Percentiles rank a stretch among this genome's conserved stretches.
Conservation (phyloP, 92 coral and sea anemone species). For the Epizoanthus stellaris region DNA sequence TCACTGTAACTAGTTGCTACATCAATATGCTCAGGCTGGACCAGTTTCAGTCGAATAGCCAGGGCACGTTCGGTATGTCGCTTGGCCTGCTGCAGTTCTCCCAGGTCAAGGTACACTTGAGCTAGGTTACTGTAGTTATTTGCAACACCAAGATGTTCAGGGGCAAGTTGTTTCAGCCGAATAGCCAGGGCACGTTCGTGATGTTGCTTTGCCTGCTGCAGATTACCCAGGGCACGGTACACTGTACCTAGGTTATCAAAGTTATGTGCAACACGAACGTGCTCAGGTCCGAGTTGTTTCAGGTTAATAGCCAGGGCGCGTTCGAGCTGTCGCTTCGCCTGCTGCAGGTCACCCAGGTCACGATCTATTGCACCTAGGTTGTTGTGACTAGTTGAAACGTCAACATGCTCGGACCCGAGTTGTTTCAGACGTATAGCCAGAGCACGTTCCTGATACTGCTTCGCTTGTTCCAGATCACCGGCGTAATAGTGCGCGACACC, state of each 20-base stretch:
- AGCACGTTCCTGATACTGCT: background rate
- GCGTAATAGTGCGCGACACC: background rate
- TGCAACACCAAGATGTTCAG: too few species aligned
- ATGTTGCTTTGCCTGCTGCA: background rate
- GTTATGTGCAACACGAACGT: constrained; percentile 30
- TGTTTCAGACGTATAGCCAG: background rate
- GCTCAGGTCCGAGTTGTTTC: constrained; percentile 14
- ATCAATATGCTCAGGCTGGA: too few species aligned
- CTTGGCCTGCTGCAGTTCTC: too few species aligned
- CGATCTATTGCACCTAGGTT: background rate
- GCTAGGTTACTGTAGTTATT: too few species aligned
- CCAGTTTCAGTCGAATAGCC: too few species aligned
- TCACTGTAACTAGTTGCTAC: too few species aligned
- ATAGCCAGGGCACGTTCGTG: too few species aligned
- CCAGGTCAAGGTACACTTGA: too few species aligned
- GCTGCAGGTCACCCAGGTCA: too few species aligned
- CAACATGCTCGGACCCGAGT: background rate
- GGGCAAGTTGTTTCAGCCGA: constrained; percentile 1
- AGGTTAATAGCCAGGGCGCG: constrained; percentile 13
- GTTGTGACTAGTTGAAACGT: background rate
- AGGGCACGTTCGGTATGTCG: too few species aligned
- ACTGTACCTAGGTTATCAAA: constrained; percentile 28
- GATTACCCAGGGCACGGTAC: background rate
- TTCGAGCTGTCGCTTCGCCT: background rate
- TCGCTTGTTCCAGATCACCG: background rate